Evolutionary conservation across 2,113 vertebrate genomes (phyloP).

Genomic region (Ranitomeya imitator): DNA sequence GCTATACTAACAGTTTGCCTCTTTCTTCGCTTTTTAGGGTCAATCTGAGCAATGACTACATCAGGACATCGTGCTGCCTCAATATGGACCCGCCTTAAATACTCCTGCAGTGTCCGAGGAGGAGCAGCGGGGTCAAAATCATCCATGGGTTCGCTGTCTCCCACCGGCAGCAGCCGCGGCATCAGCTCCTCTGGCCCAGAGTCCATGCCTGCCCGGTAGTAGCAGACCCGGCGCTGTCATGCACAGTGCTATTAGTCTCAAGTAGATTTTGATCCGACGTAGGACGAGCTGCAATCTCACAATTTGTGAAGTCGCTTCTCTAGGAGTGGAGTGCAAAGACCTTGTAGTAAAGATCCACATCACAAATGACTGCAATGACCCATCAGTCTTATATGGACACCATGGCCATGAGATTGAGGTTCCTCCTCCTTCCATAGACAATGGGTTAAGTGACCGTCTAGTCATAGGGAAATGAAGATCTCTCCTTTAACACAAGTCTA

Average conservation of each 20-base stretch:
- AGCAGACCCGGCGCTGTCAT: not conserved
- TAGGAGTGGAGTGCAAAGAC: too few relatives aligned
- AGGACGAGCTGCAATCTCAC: too few relatives aligned
- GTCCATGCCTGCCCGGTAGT: constrained; percentile 64
- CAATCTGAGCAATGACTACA: constrained; percentile 93
- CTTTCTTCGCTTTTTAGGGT: constrained; percentile 91
- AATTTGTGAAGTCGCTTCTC: too few relatives aligned
- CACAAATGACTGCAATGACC: too few relatives aligned
- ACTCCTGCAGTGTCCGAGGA: constrained; percentile 87
- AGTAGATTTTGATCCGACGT: too few relatives aligned
- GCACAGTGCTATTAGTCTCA: constrained; percentile 1
- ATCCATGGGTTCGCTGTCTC: constrained; percentile 65
- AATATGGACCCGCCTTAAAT: constrained; percentile 89
- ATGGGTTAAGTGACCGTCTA: too few relatives aligned
- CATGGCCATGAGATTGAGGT: too few relatives aligned
- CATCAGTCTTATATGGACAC: too few relatives aligned
- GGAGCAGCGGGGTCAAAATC: constrained; percentile 78
- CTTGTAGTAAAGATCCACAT: too few relatives aligned
- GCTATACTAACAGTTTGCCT: constrained; percentile 86
- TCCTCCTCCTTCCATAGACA: too few relatives aligned
- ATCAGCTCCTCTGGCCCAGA: constrained; percentile 86
- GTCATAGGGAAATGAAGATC: too few relatives aligned
- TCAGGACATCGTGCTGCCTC: constrained; percentile 93
- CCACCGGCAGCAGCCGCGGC: constrained; percentile 74
- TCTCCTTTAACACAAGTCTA: too few relatives aligned